Percentiles rank a stretch among this genome's conserved stretches.
These are phyloP conservation scores for Amblyopsis hoosieri DNA, from an alignment of 2,797 vertebrate species.

Conservation along the genomic window DNA sequence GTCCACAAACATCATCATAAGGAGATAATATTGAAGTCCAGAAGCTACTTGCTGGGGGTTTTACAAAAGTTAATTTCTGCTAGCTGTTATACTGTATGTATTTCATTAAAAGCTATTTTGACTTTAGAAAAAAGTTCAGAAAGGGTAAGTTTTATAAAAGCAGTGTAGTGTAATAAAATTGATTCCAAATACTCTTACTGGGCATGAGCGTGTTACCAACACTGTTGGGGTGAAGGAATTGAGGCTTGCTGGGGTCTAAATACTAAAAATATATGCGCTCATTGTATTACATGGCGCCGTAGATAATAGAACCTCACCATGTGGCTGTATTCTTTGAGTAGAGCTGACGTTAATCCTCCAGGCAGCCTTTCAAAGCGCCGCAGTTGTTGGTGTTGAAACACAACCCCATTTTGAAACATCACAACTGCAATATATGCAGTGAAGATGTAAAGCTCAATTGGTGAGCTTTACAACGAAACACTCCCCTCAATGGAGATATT, in stretches of 20 bases:
- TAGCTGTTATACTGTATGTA: too few species aligned
- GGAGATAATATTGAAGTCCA: too few species aligned
- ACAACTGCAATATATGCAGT: conserved; percentile 37
- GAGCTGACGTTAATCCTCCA: conserved; percentile 45
- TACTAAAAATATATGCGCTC: conserved; percentile 31
- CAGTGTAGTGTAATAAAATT: neutral
- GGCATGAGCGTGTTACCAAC: neutral
- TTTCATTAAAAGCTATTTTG: too few species aligned
- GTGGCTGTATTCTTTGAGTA: conserved; percentile 13
- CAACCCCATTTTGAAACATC: conserved; percentile 18
- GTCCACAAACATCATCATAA: too few species aligned
- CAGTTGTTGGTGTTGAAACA: conserved; percentile 18
- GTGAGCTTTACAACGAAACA: conserved; percentile 31
- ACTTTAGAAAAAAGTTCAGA: too few species aligned
- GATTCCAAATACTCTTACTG: neutral
- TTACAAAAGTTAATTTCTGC: too few species aligned
- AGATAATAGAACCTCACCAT: conserved; percentile 26
- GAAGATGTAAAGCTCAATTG: conserved; percentile 29
- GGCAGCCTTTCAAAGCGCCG: conserved; percentile 33
- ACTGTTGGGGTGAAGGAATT: neutral
- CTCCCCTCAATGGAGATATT: conserved; percentile 19
- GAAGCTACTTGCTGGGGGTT: too few species aligned
- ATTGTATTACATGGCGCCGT: conserved; percentile 10
- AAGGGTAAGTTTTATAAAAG: too few species aligned
- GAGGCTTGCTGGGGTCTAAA: conserved; percentile 16